These are phyloP conservation scores for Coregonus sp. DNA, from an alignment of 2,797 vertebrate species.

Conservation along the genomic window DNA sequence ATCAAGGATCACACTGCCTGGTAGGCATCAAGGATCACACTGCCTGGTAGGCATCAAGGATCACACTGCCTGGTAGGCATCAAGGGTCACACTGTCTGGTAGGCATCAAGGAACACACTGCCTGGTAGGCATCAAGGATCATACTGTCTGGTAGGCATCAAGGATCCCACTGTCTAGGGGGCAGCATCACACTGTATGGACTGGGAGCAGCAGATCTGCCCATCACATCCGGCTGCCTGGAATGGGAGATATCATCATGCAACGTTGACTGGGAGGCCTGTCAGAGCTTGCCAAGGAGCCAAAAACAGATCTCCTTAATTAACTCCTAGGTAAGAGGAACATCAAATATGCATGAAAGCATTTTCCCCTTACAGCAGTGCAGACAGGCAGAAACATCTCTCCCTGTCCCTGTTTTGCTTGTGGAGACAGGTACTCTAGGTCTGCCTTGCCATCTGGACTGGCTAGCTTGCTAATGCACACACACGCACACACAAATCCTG, in stretches of 20 bases:
- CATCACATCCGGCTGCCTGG: background rate
- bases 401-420: constrained; percentile 24
- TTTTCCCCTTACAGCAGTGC: constrained; percentile 25
- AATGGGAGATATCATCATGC: no score
- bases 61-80: no score
- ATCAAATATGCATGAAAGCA: constrained; percentile 44
- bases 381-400: constrained; percentile 12
- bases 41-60: no score
- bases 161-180: background rate
- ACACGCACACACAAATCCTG: constrained; percentile 6
- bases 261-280: constrained; percentile 17
- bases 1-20: no score
- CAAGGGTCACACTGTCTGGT: no score
- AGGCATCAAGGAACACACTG: no score
- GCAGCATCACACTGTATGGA: background rate
- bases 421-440: constrained; percentile 44
- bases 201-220: background rate
- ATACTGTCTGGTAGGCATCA: no score
- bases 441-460: constrained; percentile 45
- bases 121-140: background rate
- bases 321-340: constrained; percentile 49
- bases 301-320: constrained; percentile 52
- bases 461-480: background rate
- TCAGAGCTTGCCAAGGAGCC: constrained; percentile 41
- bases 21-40: no score